Evolutionary conservation across 2,888 invertebrate species (phyloP).

Genomic region (Ryuthela nishihirai): DNA sequence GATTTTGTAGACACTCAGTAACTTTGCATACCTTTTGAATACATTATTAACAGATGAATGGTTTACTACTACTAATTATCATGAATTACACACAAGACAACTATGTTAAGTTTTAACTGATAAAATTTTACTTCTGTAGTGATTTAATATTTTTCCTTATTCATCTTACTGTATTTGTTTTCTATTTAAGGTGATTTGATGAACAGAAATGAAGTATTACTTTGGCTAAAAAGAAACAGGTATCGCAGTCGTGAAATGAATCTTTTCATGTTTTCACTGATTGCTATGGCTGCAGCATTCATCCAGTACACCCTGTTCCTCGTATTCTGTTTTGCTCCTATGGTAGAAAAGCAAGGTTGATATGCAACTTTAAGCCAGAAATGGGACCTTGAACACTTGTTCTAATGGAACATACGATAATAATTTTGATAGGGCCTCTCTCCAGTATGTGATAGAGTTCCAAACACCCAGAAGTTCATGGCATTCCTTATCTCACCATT

Average conservation of each 20-base stretch:
- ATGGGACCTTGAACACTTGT: neutral
- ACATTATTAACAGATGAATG: too few relatives aligned
- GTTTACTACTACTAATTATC: too few relatives aligned
- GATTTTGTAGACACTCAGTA: too few relatives aligned
- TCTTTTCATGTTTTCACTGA: constrained; percentile 88
- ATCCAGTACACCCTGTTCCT: constrained; percentile 86
- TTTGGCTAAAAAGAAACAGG: constrained; percentile 88
- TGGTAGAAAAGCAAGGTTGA: constrained; percentile 18
- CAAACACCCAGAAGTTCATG: constrained; percentile 3
- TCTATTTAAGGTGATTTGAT: constrained; percentile 66
- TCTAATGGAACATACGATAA: neutral
- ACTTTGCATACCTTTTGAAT: too few relatives aligned
- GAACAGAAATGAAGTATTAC: constrained; percentile 79
- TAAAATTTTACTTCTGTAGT: neutral
- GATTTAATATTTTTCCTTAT: neutral
- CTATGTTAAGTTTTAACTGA: too few relatives aligned
- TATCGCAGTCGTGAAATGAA: constrained; percentile 89
- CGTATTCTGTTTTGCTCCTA: constrained; percentile 74
- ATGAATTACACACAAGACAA: too few relatives aligned
- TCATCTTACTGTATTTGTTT: neutral
- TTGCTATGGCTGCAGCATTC: constrained; percentile 79
- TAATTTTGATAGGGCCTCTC: neutral
- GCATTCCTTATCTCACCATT: too few relatives aligned
- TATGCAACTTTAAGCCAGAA: neutral
- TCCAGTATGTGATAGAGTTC: constrained; percentile 15